Conservation (phyloP, 2,797 vertebrate genomes). For the Kryptolebias ocellatus region DNA sequence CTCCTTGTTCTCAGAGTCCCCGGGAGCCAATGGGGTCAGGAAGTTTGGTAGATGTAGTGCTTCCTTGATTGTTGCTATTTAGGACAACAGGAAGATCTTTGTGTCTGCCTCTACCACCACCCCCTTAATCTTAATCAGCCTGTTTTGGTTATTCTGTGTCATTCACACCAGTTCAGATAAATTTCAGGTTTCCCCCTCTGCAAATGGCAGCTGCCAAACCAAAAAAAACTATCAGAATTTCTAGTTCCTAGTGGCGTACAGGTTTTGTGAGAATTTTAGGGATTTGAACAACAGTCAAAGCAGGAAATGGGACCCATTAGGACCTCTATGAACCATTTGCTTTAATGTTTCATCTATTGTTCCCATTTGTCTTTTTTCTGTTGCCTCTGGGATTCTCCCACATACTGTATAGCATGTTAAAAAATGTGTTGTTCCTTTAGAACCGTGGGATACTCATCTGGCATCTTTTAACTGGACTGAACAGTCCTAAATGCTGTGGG, state of each 20-base stretch:
- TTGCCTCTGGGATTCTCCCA: slow-evolving; percentile 2
- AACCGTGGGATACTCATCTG: slow-evolving; percentile 67
- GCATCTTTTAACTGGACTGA: slow-evolving; percentile 67
- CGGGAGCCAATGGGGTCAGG: slow-evolving; percentile 62
- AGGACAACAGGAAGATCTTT: slow-evolving; percentile 73
- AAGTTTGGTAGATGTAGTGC: slow-evolving; percentile 61
- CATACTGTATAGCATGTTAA: slow-evolving; percentile 9
- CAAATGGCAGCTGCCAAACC: slow-evolving; percentile 33
- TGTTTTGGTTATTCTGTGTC: slow-evolving; percentile 66
- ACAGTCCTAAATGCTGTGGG: slow-evolving; percentile 63
- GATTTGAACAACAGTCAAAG: background rate
- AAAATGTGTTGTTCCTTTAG: slow-evolving; percentile 25
- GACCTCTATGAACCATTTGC: background rate
- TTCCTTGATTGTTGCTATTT: slow-evolving; percentile 74
- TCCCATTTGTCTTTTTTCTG: background rate
- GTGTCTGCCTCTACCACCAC: slow-evolving; percentile 62
- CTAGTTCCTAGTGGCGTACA: background rate
- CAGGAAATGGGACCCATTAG: background rate
- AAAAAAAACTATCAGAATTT: too few species aligned
- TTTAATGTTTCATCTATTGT: background rate
- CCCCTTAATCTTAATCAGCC: slow-evolving; percentile 55
- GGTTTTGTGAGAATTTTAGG: background rate
- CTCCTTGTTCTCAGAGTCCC: slow-evolving; percentile 46
- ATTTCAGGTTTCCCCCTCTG: slow-evolving; percentile 44
- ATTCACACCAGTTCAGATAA: slow-evolving; percentile 64